Evolutionary conservation across 1,140 invertebrate species (phyloP).

Genomic region (Ruditapes philippinarum): DNA sequence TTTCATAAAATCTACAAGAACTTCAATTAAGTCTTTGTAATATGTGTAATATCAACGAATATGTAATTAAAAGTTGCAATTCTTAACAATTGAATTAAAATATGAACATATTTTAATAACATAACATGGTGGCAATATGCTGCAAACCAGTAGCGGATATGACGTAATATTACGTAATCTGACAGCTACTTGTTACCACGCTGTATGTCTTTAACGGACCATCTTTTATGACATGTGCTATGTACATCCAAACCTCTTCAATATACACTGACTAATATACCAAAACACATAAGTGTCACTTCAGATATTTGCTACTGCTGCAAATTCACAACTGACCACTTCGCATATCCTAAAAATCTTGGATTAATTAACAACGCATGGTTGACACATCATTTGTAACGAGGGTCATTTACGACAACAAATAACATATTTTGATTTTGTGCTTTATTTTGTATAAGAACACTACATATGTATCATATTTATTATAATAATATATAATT

Average conservation of each 20-base stretch:
- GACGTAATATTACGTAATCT: constrained; percentile 46
- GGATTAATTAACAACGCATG: neutral
- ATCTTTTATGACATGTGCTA: constrained; percentile 23
- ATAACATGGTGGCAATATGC: neutral
- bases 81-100: too few relatives aligned
- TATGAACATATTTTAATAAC: neutral
- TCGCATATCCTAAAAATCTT: neutral
- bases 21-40: too few relatives aligned
- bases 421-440: too few relatives aligned
- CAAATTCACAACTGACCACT: neutral
- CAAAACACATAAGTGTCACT: neutral
- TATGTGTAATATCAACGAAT: too few relatives aligned
- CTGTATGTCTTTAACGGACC: constrained; percentile 6
- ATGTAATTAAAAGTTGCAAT: too few relatives aligned
- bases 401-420: too few relatives aligned
- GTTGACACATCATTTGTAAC: too few relatives aligned
- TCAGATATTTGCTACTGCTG: constrained; percentile 17
- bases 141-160: constrained; percentile 22
- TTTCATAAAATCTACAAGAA: too few relatives aligned
- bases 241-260: neutral
- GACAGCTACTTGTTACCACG: constrained; percentile 10
- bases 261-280: neutral
- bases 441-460: too few relatives aligned
- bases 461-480: too few relatives aligned
- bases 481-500: too few relatives aligned